Evolutionary conservation across 2,113 vertebrate species (phyloP).

Genomic region (Sialia sialis): DNA sequence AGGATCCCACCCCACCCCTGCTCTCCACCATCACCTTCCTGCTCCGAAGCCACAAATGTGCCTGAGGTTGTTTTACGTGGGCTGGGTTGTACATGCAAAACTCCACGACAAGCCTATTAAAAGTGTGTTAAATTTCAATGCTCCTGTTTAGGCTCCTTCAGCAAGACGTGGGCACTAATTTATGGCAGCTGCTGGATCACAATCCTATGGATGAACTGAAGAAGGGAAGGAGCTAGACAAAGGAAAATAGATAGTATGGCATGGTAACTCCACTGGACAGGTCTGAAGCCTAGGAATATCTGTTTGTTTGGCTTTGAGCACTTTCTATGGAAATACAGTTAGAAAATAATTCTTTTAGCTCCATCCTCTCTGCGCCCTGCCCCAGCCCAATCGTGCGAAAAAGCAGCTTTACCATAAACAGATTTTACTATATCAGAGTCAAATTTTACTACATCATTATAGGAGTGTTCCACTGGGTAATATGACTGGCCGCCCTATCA

Average conservation of each 20-base stretch:
- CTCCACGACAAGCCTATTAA: neutral
- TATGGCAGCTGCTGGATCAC: neutral
- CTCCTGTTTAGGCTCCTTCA: neutral
- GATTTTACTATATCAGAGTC: slow-evolving; percentile 85
- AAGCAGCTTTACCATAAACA: slow-evolving; percentile 76
- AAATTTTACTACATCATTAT: slow-evolving; percentile 84
- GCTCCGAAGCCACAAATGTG: neutral
- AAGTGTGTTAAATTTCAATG: slow-evolving; percentile 42
- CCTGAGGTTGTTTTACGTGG: slow-evolving; percentile 14
- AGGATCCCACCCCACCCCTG: neutral
- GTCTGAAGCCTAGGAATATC: neutral
- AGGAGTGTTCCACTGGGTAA: slow-evolving; percentile 67
- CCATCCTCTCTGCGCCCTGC: neutral
- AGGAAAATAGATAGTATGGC: neutral
- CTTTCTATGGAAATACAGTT: neutral
- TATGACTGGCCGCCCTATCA: slow-evolving; percentile 66
- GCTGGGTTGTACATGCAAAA: neutral
- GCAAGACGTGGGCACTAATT: slow-evolving; percentile 22
- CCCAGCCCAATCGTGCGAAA: slow-evolving; percentile 66
- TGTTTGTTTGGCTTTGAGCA: neutral
- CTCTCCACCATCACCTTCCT: neutral
- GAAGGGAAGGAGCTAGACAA: neutral
- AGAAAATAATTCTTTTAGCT: neutral
- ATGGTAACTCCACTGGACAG: neutral
- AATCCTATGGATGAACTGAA: neutral